phyloP scores from a whole-genome alignment of 1,140 invertebrate species.

The Ericerus pela region DNA sequence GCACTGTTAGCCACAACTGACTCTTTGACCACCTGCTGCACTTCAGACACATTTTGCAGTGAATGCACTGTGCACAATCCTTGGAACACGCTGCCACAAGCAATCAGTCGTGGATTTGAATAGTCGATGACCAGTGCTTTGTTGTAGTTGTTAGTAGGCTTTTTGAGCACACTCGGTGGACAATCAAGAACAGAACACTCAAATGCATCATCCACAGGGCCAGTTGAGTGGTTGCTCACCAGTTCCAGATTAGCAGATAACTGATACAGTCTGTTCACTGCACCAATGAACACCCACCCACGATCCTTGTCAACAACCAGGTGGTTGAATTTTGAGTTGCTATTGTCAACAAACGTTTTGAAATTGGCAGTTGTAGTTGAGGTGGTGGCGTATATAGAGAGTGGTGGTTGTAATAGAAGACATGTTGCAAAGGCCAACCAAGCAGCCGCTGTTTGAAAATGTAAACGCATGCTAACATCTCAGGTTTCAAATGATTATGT shows the following conservation, averaged over 20 bases:
- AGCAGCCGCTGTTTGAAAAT: background rate
- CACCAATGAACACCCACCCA: conserved; percentile 81
- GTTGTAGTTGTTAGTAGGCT: conserved; percentile 79
- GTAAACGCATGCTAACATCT: conserved; percentile 2
- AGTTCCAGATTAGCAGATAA: conserved; percentile 70
- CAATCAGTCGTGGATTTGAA: conserved; percentile 71
- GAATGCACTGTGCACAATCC: conserved; percentile 80
- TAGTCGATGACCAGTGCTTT: conserved; percentile 93
- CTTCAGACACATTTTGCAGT: conserved; percentile 73
- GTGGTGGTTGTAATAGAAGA: background rate
- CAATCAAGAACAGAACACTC: conserved; percentile 78
- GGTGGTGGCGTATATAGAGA: background rate
- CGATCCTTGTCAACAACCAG: conserved; percentile 83
- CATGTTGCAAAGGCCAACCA: background rate
- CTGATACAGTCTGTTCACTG: conserved; percentile 85
- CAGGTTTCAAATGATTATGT: background rate
- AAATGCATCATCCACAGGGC: conserved; percentile 75
- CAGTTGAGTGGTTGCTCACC: conserved; percentile 63
- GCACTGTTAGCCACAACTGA: conserved; percentile 90
- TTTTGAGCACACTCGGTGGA: conserved; percentile 48
- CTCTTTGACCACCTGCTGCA: conserved; percentile 58
- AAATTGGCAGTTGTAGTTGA: background rate
- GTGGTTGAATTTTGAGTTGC: conserved; percentile 63
- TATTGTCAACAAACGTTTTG: conserved; percentile 14
- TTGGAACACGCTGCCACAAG: conserved; percentile 80